phyloP scores from a whole-genome alignment of 2,113 vertebrate species.

The Hemichromis elongatus region DNA sequence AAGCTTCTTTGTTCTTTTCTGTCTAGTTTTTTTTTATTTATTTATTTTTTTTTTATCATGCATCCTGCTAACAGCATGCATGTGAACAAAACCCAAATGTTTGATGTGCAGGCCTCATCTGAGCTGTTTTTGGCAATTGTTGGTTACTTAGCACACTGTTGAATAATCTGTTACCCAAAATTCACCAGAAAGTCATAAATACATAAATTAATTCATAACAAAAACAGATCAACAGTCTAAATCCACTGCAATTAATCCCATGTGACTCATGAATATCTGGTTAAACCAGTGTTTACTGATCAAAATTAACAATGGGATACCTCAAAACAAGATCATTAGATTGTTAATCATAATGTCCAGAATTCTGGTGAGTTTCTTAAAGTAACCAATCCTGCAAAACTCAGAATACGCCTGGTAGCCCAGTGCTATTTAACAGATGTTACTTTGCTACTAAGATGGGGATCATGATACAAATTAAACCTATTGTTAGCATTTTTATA shows the following conservation, averaged over 20 bases:
- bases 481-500: fast-evolving
- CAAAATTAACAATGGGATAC: not conserved
- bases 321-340: fast-evolving
- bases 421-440: not conserved
- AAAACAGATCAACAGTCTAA: not conserved
- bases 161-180: fast-evolving
- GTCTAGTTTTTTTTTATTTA: not conserved
- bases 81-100: fast-evolving
- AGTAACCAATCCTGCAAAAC: fast-evolving
- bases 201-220: not conserved
- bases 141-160: fast-evolving
- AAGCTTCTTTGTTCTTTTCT: fast-evolving
- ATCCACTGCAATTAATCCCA: not conserved
- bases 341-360: not conserved
- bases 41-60: no score
- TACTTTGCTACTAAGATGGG: fast-evolving
- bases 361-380: fast-evolving
- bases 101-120: fast-evolving
- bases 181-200: fast-evolving
- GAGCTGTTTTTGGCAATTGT: not conserved
- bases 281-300: no score
- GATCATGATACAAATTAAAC: not conserved
- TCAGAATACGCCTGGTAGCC: fast-evolving
- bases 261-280: not conserved
- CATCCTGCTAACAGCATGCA: not conserved